A percentile compares a stretch with the other conserved stretches of the same genome.
These are phyloP conservation scores for Crotophaga sulcirostris DNA, from an alignment of 2,113 vertebrate genomes.

Conservation along the genomic window DNA sequence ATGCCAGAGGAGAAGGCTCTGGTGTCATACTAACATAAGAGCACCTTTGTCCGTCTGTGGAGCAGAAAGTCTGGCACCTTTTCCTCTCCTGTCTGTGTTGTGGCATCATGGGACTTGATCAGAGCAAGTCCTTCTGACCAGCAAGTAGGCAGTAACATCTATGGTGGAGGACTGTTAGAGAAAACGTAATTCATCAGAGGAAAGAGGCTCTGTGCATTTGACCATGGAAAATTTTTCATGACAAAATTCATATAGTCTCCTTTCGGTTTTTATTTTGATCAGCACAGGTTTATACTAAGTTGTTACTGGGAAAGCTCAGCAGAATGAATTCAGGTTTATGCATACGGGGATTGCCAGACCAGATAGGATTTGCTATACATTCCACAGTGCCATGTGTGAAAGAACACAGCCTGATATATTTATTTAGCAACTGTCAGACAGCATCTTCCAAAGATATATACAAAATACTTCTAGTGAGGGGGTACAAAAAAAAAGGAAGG, in stretches of 20 bases:
- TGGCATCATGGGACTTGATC: not conserved
- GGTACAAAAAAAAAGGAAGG: not conserved
- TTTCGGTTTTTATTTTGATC: not conserved
- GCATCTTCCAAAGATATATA: not conserved
- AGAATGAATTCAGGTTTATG: not conserved
- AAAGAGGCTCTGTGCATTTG: not conserved
- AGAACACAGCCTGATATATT: not conserved
- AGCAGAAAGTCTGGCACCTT: not conserved
- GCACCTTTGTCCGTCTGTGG: not conserved
- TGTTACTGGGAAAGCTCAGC: not conserved
- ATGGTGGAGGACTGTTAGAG: not conserved
- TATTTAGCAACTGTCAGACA: not conserved
- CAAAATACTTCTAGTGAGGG: not conserved
- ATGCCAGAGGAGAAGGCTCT: not conserved
- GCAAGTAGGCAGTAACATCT: not conserved
- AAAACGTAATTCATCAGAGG: not conserved
- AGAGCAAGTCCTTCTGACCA: not conserved
- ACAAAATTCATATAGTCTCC: not conserved
- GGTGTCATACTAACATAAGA: not conserved
- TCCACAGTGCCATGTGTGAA: not conserved
- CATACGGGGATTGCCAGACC: not conserved
- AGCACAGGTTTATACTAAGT: not conserved
- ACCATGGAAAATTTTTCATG: not conserved
- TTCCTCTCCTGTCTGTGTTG: not conserved
- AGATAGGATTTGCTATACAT: not conserved